phyloP scores from a whole-genome alignment of 1,140 invertebrate genomes.

The Leptinotarsa lineolata region DNA sequence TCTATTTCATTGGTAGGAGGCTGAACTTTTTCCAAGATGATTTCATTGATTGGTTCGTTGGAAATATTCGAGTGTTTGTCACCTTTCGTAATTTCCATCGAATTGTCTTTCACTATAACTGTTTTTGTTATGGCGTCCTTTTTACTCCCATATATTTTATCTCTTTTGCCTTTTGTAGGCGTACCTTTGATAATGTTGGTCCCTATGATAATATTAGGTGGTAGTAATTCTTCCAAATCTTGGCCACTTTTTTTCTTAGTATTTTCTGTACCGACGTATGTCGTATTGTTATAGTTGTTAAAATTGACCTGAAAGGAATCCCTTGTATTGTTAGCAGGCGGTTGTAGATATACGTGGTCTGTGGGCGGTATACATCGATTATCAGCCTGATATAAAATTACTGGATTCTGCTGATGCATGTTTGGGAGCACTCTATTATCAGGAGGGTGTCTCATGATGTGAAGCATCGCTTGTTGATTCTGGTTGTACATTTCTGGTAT shows the following conservation, averaged over 20 bases:
- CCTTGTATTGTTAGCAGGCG: neutral
- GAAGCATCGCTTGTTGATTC: neutral
- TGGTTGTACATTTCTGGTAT: neutral
- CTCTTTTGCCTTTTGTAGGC: neutral
- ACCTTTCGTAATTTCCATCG: conserved; percentile 18
- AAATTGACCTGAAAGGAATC: neutral
- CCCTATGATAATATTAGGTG: conserved; percentile 1
- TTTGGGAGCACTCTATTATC: neutral
- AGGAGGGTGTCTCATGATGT: neutral
- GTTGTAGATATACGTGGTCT: neutral
- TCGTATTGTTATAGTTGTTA: neutral
- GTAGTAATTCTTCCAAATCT: conserved; percentile 2
- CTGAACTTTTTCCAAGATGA: neutral
- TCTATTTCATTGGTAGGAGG: neutral
- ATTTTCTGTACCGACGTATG: neutral
- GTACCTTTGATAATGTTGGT: neutral
- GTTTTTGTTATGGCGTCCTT: conserved; percentile 5
- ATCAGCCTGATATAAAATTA: neutral
- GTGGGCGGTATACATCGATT: neutral
- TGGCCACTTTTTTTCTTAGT: neutral
- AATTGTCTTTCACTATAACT: conserved; percentile 21
- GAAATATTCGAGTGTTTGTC: neutral
- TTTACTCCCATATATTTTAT: neutral
- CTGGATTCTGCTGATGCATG: neutral
- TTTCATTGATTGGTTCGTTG: neutral